Evolutionary conservation across 2,888 invertebrate genomes (phyloP), one percentile per base, ranked within the genome.

Genomic region (Scaptomyza caliginosa): DNA sequence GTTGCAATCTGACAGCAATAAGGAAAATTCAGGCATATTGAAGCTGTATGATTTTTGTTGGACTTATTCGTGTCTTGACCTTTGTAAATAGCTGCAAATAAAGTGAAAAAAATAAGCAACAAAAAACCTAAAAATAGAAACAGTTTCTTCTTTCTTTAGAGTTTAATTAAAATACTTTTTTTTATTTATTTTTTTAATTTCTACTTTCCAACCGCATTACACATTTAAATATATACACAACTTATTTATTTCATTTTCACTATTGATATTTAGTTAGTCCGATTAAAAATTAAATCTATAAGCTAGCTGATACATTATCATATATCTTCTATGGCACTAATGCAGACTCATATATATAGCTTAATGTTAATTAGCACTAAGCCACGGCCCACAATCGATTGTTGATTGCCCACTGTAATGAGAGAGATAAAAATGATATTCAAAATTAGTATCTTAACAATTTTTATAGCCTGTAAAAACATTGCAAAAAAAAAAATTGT

Each of bases 271-370:
- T 36, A 0, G 4, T 36, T 6, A 3, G n/a, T 11, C 21, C 30
- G 16, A 48, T 21, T 30, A 24, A 19, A 19, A 45, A 10, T n/a
- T 24, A 32, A 16, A 28, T 19, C 48, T 39, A n/a, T 16, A 54
- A 38, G 36, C 50, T 79, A 63, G 10, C 55, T 43, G 39, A 56
- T 49, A 56, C 28, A 26, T 38, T 54, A 59, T 60, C 24, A 43
- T 45, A 55, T 81, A 59, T 69, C 48, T 62, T 67, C 57, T 51
- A 85, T 77, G 83, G 77, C 77, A 77, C 79, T 59, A 58, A 50
- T 74, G 69, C 83, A 82, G 79, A 78, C 83, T 81, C 45, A 49
- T 52, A 32, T 32, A 26, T 26, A 26, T 4, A 11, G 16, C 34
- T 16, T 6, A 34, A 34, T 34, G 8, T 8, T 48, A 46, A 21